A percentile compares a stretch with the other conserved stretches of the same genome.
phyloP scores from a whole-genome alignment of 2,113 vertebrate genomes.

The Crotalus tigris region DNA sequence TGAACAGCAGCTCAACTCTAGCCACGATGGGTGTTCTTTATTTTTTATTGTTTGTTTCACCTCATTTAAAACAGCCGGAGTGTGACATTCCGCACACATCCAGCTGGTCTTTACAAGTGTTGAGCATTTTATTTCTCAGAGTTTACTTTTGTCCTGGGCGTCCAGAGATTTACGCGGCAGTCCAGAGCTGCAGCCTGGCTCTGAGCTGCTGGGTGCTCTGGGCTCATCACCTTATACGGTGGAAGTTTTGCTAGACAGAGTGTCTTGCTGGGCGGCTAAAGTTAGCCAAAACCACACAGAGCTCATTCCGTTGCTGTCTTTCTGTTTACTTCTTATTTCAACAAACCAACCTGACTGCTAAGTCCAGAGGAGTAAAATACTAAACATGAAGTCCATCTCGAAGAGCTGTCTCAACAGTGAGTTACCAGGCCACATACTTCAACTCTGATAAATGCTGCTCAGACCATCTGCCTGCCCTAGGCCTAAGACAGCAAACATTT shows the following conservation, averaged over 20 bases:
- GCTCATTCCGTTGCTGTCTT: slow-evolving; percentile 60
- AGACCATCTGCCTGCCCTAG: neutral
- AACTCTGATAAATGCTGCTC: slow-evolving; percentile 4
- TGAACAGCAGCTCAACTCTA: slow-evolving; percentile 52
- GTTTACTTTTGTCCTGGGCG: slow-evolving; percentile 53
- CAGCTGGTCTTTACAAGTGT: slow-evolving; percentile 59
- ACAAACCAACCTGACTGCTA: slow-evolving; percentile 62
- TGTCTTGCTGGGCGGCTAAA: slow-evolving; percentile 63
- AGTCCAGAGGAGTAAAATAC: slow-evolving; percentile 24
- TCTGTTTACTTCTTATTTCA: slow-evolving; percentile 66
- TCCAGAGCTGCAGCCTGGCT: slow-evolving; percentile 39
- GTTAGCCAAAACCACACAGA: slow-evolving; percentile 53
- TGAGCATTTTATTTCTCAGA: slow-evolving; percentile 47
- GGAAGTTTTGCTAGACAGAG: slow-evolving; percentile 45
- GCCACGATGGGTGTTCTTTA: slow-evolving; percentile 62
- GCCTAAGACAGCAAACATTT: neutral
- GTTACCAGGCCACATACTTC: neutral
- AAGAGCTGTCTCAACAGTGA: neutral
- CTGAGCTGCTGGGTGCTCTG: slow-evolving; percentile 56
- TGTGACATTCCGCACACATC: slow-evolving; percentile 59
- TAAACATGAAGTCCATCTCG: neutral
- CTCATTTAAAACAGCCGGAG: slow-evolving; percentile 62
- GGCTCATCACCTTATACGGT: slow-evolving; percentile 66
- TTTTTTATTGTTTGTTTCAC: slow-evolving; percentile 60
- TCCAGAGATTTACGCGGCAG: slow-evolving; percentile 55